A percentile compares a stretch with the other conserved stretches of the same genome.
phyloP scores from a whole-genome alignment of 1,140 invertebrate species.

The Bombus sylvicola region DNA sequence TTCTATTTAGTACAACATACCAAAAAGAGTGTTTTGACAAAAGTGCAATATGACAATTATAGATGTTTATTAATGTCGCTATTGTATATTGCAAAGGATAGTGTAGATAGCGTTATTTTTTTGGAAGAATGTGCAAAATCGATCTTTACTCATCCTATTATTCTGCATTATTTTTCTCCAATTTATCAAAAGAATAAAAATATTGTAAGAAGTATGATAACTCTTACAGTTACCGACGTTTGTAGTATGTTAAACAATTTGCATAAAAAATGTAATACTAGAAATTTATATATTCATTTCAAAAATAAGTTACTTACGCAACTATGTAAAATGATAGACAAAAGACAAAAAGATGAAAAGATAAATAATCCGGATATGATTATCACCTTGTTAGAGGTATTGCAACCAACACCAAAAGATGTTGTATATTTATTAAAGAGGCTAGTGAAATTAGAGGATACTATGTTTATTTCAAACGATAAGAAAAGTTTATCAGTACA shows the following conservation, averaged over 20 bases:
- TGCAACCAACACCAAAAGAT: slow-evolving; percentile 61
- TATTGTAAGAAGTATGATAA: slow-evolving; percentile 76
- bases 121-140: slow-evolving; percentile 65
- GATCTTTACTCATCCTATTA: slow-evolving; percentile 82
- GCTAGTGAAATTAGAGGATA: slow-evolving; percentile 62
- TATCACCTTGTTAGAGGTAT: slow-evolving; percentile 62
- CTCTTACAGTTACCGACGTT: slow-evolving; percentile 80
- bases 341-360: slow-evolving; percentile 26
- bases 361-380: slow-evolving; percentile 22
- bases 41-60: slow-evolving; percentile 62
- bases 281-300: slow-evolving; percentile 66
- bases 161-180: slow-evolving; percentile 84
- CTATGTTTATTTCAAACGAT: slow-evolving; percentile 61
- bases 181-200: slow-evolving; percentile 76
- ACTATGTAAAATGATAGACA: slow-evolving; percentile 66
- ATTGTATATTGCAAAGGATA: slow-evolving; percentile 64
- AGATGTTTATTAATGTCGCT: slow-evolving; percentile 68
- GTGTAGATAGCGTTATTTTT: slow-evolving; percentile 9
- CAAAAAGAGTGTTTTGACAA: slow-evolving; percentile 49
- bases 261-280: slow-evolving; percentile 44
- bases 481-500: slow-evolving; percentile 69
- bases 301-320: slow-evolving; percentile 72
- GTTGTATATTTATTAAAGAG: slow-evolving; percentile 63
- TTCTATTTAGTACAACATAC: slow-evolving; percentile 76
- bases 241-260: slow-evolving; percentile 57